These are phyloP conservation scores for Gisinianus flammeolus DNA, from an alignment of 2,888 invertebrate species.

Conservation along the genomic window DNA sequence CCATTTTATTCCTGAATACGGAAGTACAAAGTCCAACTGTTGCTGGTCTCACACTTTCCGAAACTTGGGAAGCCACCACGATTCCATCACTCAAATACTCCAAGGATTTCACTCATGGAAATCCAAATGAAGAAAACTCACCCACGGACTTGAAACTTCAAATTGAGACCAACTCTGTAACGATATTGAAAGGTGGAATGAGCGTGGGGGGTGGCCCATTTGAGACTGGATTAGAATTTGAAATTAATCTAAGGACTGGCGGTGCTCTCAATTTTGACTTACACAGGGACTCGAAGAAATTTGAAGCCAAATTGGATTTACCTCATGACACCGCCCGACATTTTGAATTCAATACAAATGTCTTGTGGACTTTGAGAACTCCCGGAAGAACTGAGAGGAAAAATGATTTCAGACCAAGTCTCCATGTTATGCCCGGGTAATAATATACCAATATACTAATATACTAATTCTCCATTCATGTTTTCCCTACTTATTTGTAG, in stretches of 20 bases:
- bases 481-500: too few relatives aligned
- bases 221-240: slow-evolving; percentile 76
- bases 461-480: too few relatives aligned
- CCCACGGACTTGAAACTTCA: slow-evolving; percentile 69
- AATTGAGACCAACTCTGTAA: slow-evolving; percentile 7
- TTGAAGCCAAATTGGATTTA: slow-evolving; percentile 77
- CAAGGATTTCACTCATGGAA: slow-evolving; percentile 66
- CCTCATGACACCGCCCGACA: slow-evolving; percentile 83
- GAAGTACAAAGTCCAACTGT: slow-evolving; percentile 83
- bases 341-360: slow-evolving; percentile 68
- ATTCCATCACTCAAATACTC: slow-evolving; percentile 69
- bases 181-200: slow-evolving; percentile 61
- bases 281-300: slow-evolving; percentile 67
- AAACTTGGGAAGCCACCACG: slow-evolving; percentile 76
- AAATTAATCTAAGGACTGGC: slow-evolving; percentile 77
- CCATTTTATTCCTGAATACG: slow-evolving; percentile 76
- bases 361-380: slow-evolving; percentile 51
- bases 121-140: slow-evolving; percentile 73
- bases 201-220: slow-evolving; percentile 63
- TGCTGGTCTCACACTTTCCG: slow-evolving; percentile 78
- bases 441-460: too few relatives aligned
- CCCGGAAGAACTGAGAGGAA: background rate
- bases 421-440: slow-evolving; percentile 27
- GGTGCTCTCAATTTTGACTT: slow-evolving; percentile 62
- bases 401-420: background rate